phyloP scores from a whole-genome alignment of 2,888 invertebrate species.

The Diplazon laetatorius region DNA sequence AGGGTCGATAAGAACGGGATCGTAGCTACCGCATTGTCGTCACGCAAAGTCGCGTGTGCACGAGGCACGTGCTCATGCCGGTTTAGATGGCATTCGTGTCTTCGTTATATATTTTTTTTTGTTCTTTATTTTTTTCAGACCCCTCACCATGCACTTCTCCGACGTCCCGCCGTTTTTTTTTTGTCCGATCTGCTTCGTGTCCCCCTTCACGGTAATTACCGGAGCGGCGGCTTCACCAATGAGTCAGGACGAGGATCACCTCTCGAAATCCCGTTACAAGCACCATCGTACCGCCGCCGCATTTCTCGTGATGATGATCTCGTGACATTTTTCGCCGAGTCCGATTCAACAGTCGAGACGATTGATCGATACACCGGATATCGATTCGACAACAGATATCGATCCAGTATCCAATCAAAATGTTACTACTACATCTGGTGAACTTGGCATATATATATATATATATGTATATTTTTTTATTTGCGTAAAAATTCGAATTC shows the following conservation, averaged over 20 bases:
- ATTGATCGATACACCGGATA: too few relatives aligned
- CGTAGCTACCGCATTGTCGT: constrained; percentile 23
- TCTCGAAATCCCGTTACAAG: constrained; percentile 23
- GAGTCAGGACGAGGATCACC: constrained; percentile 24
- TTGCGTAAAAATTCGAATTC: too few relatives aligned
- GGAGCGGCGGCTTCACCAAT: background rate
- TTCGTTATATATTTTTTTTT: constrained; percentile 14
- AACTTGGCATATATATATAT: background rate
- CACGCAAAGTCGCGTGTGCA: constrained; percentile 56
- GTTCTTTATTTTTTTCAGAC: constrained; percentile 23
- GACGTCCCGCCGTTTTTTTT: constrained; percentile 27
- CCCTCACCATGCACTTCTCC: constrained; percentile 20
- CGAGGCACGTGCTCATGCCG: constrained; percentile 18
- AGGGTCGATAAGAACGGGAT: constrained; percentile 16
- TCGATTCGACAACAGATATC: too few relatives aligned
- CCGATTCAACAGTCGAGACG: background rate
- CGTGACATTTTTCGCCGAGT: background rate
- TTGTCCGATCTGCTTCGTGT: background rate
- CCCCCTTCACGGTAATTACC: constrained; percentile 33
- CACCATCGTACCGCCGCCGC: background rate
- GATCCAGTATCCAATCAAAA: too few relatives aligned
- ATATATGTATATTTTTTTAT: too few relatives aligned
- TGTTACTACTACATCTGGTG: too few relatives aligned
- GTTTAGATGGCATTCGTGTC: constrained; percentile 11
- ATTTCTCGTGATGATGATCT: background rate